These are phyloP conservation scores for Himalopsyche kuldschensis DNA, from an alignment of 2,888 invertebrate species.

Conservation along the genomic window DNA sequence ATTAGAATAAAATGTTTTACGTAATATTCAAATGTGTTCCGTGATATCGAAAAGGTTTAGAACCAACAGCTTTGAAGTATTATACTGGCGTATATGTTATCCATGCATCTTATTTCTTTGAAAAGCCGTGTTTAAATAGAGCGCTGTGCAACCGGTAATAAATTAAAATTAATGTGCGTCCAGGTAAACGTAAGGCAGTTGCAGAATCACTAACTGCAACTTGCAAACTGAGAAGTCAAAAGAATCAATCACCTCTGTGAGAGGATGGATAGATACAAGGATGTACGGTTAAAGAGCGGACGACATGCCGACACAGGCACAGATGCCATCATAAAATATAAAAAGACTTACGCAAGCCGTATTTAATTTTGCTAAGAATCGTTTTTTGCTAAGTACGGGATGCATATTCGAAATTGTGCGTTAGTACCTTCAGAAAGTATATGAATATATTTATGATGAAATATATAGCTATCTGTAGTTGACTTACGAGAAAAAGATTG, in stretches of 20 bases:
- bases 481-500: too few species aligned
- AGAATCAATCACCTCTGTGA: constrained; percentile 5
- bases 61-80: background rate
- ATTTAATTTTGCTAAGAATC: too few species aligned
- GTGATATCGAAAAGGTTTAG: too few species aligned
- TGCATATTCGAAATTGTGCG: too few species aligned
- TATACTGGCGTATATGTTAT: background rate
- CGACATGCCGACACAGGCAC: background rate
- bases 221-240: background rate
- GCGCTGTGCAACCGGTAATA: constrained; percentile 14
- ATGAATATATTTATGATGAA: too few species aligned
- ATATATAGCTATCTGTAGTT: too few species aligned
- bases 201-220: background rate
- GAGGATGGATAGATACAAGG: background rate
- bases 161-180: constrained; percentile 21
- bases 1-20: too few species aligned
- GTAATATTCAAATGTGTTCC: too few species aligned
- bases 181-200: constrained; percentile 11
- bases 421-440: too few species aligned
- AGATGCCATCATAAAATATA: background rate
- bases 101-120: background rate
- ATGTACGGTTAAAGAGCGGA: background rate
- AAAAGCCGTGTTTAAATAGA: background rate
- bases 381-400: too few species aligned
- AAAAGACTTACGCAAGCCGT: background rate